phyloP scores from a whole-genome alignment of 2,888 invertebrate genomes.

The Tridacna crocea region DNA sequence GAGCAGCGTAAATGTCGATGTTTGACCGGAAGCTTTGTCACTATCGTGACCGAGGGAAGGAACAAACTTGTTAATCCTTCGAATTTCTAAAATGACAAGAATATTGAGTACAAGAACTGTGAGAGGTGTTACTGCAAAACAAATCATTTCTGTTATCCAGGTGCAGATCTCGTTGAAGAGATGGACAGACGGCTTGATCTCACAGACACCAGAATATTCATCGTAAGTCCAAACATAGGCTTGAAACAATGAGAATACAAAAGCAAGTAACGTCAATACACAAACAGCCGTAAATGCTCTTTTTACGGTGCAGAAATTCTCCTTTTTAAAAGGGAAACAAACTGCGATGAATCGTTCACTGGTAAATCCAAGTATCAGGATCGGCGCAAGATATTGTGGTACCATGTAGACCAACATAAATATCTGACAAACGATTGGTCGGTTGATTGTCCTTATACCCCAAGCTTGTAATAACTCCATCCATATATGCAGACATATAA shows the following conservation, averaged over 20 bases:
- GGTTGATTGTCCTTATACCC: slow-evolving; percentile 74
- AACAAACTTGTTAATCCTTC: slow-evolving; percentile 49
- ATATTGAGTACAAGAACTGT: slow-evolving; percentile 81
- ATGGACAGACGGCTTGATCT: slow-evolving; percentile 48
- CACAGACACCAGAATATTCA: slow-evolving; percentile 63
- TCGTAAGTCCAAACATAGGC: slow-evolving; percentile 81
- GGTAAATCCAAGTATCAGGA: slow-evolving; percentile 82
- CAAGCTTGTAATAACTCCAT: slow-evolving; percentile 81
- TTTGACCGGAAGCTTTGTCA: slow-evolving; percentile 64
- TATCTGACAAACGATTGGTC: slow-evolving; percentile 75
- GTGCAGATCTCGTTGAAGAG: slow-evolving; percentile 79
- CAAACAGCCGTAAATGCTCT: slow-evolving; percentile 76
- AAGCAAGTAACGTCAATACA: slow-evolving; percentile 65
- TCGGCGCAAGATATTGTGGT: slow-evolving; percentile 81
- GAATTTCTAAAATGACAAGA: slow-evolving; percentile 81
- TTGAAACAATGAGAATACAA: slow-evolving; percentile 71
- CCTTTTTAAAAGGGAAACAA: slow-evolving; percentile 80
- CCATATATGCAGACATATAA: slow-evolving; percentile 79
- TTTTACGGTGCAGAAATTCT: slow-evolving; percentile 79
- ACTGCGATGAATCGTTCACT: slow-evolving; percentile 83
- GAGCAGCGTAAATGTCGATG: slow-evolving; percentile 82
- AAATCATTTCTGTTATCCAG: slow-evolving; percentile 78
- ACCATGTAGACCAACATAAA: slow-evolving; percentile 76
- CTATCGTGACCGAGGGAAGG: slow-evolving; percentile 34
- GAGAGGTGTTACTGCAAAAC: slow-evolving; percentile 80